A percentile compares a stretch with the other conserved stretches of the same genome.
Conservation (phyloP, 1,140 invertebrate genomes). For the Phymastichus coffea region DNA sequence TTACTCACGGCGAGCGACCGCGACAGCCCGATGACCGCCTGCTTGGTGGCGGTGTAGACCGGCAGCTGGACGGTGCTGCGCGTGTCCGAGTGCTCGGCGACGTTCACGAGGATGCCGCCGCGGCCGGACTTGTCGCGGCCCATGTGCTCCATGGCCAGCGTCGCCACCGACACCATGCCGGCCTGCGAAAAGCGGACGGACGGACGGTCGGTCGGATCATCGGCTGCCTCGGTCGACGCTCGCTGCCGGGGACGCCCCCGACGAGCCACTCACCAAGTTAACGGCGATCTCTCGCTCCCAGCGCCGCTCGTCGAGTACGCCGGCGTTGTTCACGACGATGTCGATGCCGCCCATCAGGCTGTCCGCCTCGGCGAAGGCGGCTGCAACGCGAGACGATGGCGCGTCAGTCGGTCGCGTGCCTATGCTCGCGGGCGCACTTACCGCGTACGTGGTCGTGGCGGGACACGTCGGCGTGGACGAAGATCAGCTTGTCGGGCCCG, state of each 20-base stretch:
- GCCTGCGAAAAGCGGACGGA: constrained; percentile 41
- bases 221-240: neutral
- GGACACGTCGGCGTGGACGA: constrained; percentile 42
- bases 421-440: too few relatives aligned
- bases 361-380: neutral
- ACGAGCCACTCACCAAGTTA: constrained; percentile 53
- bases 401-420: neutral
- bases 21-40: constrained; percentile 61
- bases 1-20: constrained; percentile 53
- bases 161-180: constrained; percentile 45
- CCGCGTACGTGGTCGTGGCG: too few relatives aligned
- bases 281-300: constrained; percentile 52
- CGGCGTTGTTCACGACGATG: constrained; percentile 64
- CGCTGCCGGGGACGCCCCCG: too few relatives aligned
- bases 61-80: constrained; percentile 61
- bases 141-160: constrained; percentile 56
- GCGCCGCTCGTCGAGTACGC: constrained; percentile 58
- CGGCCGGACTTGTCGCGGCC: constrained; percentile 61
- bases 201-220: too few relatives aligned
- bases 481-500: constrained; percentile 37
- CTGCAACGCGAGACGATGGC: neutral
- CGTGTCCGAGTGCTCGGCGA: constrained; percentile 64
- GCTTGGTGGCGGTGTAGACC: constrained; percentile 70
- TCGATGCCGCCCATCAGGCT: constrained; percentile 47
- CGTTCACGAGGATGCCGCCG: constrained; percentile 68